These are phyloP conservation scores for Perdita meconis DNA, from an alignment of 2,888 invertebrate genomes.

Conservation along the genomic window DNA sequence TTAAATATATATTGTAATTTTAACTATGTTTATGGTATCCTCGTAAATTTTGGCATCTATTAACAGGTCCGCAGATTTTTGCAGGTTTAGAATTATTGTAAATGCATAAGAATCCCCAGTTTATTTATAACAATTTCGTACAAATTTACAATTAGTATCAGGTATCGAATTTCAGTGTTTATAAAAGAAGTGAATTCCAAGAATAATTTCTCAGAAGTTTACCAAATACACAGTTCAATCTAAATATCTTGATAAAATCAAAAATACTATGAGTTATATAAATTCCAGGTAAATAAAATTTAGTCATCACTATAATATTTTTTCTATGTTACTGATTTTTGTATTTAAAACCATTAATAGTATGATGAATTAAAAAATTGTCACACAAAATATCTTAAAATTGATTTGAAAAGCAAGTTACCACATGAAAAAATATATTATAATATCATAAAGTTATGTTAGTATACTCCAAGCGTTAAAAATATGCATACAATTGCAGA, in stretches of 20 bases:
- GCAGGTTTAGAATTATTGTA: too few relatives aligned
- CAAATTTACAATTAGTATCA: too few relatives aligned
- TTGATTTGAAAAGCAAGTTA: conserved; percentile 41
- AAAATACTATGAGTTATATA: background rate
- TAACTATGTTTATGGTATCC: too few relatives aligned
- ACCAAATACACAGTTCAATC: too few relatives aligned
- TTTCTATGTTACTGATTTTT: background rate
- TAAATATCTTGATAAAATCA: conserved; percentile 2
- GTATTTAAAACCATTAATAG: conserved; percentile 17
- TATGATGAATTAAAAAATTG: conserved; percentile 4
- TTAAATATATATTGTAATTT: too few relatives aligned
- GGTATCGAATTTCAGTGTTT: too few relatives aligned
- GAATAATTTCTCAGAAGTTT: too few relatives aligned
- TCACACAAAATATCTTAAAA: conserved; percentile 33
- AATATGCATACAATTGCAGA: background rate
- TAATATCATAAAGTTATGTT: conserved; percentile 35
- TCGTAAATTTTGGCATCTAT: too few relatives aligned
- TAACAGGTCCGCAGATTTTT: too few relatives aligned
- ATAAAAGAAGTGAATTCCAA: too few relatives aligned
- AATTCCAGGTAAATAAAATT: conserved; percentile 9
- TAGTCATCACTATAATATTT: background rate
- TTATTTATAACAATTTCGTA: too few relatives aligned
- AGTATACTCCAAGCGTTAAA: background rate
- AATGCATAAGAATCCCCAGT: too few relatives aligned
- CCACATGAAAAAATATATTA: conserved; percentile 26